These are phyloP conservation scores for Opisthocomus hoazin DNA, from an alignment of 2,113 vertebrate species.

Conservation along the genomic window DNA sequence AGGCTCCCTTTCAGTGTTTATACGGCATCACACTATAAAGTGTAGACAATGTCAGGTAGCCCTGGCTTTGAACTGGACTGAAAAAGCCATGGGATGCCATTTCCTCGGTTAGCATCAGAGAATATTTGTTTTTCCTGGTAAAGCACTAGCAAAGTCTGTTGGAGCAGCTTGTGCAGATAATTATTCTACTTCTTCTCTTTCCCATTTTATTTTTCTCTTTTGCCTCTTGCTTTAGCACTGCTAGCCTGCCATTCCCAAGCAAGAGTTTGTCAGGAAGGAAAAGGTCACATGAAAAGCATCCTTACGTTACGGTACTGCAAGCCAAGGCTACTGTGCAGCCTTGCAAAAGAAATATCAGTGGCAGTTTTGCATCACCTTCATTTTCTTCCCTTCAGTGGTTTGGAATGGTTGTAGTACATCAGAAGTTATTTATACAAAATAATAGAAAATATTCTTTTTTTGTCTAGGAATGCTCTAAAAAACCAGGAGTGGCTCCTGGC, in stretches of 20 bases:
- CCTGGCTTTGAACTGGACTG: background rate
- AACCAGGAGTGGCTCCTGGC: background rate
- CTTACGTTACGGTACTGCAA: background rate
- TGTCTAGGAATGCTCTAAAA: background rate
- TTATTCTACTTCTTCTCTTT: background rate
- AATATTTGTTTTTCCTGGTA: background rate
- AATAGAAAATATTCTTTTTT: background rate
- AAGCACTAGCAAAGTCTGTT: background rate
- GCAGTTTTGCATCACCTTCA: background rate
- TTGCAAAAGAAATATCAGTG: background rate
- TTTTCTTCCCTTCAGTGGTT: background rate
- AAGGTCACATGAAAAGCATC: background rate
- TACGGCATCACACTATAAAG: background rate
- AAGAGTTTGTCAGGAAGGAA: background rate
- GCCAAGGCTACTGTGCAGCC: background rate
- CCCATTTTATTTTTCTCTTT: background rate
- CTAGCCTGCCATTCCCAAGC: background rate
- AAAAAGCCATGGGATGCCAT: background rate
- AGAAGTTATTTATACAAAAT: background rate
- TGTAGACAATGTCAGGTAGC: background rate
- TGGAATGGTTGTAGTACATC: background rate
- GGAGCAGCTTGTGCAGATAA: background rate
- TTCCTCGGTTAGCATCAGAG: background rate
- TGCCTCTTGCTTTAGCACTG: background rate
- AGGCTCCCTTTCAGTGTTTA: background rate